Base-by-base conservation (phyloP, 2,888 invertebrate genomes). In the Eupeodes latifasciatus region DNA sequence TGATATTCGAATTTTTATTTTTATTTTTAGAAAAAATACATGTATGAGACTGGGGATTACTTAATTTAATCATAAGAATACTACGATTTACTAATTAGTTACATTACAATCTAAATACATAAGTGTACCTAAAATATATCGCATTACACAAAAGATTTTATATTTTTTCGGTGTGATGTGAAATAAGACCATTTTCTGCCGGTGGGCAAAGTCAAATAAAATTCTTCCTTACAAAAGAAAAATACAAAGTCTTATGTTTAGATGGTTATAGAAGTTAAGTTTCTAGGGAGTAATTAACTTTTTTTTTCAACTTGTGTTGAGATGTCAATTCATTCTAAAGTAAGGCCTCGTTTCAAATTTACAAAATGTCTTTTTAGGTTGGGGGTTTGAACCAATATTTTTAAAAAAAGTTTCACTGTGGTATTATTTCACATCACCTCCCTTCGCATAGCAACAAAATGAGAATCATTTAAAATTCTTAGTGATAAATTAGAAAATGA, bases 61-160 rank as follows among this genome's bases (percentile, higher is more conserved):
- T 80, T 88, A 84, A 71, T 49, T 72, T 55, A 72, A 87, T 87
- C 87, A 84, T 87, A 87, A 87, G 85, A 88, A 85, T 57, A 81
- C 57, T 77, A 77, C 59, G 74, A 81, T 78, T 85, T 85, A 75
- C 67, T 71, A 59, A 47, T 6, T 77, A 81, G 19, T 7, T 44
- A 55, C 36, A 51, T 71, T 80, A 84, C 27, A 61, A 12, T 66
- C 71, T 83, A 78, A 53, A 47, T 27, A 27, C 27, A 27, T 27
- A 27, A 27, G 40, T 59, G 66, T 55, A 69, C 55, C 82, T 27
- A 27, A 27, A 27, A 27, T 27, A 57, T 36, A 49, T 55, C 16
- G 57, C 72, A 57, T 47, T 6, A 34, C 6, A 16, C 40, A 55
- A 27, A 11, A 27, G 1, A 27, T 14, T 34, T 14, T 19, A 79